A percentile compares a stretch with the other conserved stretches of the same genome.
phyloP scores from a whole-genome alignment of 2,797 vertebrate genomes.

The Lutjanus argentimaculatus region DNA sequence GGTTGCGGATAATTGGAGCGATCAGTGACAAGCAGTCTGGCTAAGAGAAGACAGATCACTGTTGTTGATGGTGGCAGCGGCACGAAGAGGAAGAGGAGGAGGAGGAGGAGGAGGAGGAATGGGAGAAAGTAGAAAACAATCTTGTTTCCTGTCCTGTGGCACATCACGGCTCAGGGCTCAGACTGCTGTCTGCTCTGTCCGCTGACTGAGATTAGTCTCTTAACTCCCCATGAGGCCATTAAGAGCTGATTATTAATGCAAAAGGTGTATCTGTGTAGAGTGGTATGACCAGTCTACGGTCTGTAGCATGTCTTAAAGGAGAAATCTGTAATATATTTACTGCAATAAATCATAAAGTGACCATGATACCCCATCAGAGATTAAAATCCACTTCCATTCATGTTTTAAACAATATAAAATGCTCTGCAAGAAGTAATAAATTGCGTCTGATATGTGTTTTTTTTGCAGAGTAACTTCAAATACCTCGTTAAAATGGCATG shows the following conservation, averaged over 20 bases:
- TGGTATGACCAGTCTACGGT: conserved; percentile 15
- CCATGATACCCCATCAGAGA: too few species aligned
- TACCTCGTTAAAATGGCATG: too few species aligned
- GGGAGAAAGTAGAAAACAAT: conserved; percentile 47
- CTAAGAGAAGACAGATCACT: conserved; percentile 54
- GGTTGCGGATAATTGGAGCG: conserved; percentile 55
- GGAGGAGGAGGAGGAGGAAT: conserved; percentile 7
- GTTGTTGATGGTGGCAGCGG: conserved; percentile 45
- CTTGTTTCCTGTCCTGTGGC: conserved; percentile 42
- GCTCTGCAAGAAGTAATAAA: too few species aligned
- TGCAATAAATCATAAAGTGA: too few species aligned
- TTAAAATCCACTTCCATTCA: too few species aligned
- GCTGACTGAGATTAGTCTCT: conserved; percentile 49
- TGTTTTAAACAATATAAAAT: too few species aligned
- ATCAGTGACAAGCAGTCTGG: conserved; percentile 61
- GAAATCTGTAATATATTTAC: too few species aligned
- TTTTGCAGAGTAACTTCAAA: too few species aligned
- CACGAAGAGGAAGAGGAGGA: conserved; percentile 19
- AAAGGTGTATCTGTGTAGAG: conserved; percentile 28
- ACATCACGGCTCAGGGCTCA: conserved; percentile 46
- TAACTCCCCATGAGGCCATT: conserved; percentile 24
- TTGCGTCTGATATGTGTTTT: too few species aligned
- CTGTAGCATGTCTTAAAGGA: conserved; percentile 2
- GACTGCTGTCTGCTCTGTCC: conserved; percentile 52
- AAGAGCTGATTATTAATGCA: conserved; percentile 48